Base-by-base conservation (phyloP, 64 coral and sea anemone species). In the Catalaphyllia jardinei region DNA sequence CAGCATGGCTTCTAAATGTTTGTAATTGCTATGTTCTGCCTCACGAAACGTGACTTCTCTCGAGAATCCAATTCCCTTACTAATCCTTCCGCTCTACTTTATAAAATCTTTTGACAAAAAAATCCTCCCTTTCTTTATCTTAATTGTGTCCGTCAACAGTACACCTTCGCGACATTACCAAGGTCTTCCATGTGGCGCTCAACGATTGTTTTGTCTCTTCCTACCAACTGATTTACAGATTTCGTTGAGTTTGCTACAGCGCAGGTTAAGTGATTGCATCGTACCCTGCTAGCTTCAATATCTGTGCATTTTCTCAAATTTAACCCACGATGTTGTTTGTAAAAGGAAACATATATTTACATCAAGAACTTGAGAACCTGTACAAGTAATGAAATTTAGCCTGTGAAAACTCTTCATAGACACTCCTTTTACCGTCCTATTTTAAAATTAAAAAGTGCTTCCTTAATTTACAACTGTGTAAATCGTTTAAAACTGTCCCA, bases 1-100 rank as follows among this genome's bases (percentile, higher is more conserved):
- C 81, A 85, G 81, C 81, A 85, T 85, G 81, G 81, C 35, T 38
- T 52, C 81, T 22, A 51, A 85, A 85, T 85, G 81, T 85, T 85
- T 85, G 81, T 85, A 50, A 85, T 85, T 71, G 81, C 62, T 85
- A 39, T 51, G 81, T 50, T 64, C 60, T 7, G 35, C 61, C 81
- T 85, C 81, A 85, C 81, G 81, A 85, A 85, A 85, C 35, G 63
- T 71, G 62, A 85, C 81, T 71, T 71, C 20, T 69, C 29, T 15
- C 20, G 38, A 83, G 25, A 46, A 85, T 67, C 81, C 2, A 85
- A 69, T 25, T 27, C n/a, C 19, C 14, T 49, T 7, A 18, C 39
- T 69, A 25, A 50, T 85, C 29, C 15, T 85, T 62, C 31, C 38
- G 31, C 10, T 16, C 79, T 22, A 24, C 14, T 50, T 49, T 71